Evolutionary conservation across 1,140 invertebrate species (phyloP).

Genomic region (Eriocheir sinensis): DNA sequence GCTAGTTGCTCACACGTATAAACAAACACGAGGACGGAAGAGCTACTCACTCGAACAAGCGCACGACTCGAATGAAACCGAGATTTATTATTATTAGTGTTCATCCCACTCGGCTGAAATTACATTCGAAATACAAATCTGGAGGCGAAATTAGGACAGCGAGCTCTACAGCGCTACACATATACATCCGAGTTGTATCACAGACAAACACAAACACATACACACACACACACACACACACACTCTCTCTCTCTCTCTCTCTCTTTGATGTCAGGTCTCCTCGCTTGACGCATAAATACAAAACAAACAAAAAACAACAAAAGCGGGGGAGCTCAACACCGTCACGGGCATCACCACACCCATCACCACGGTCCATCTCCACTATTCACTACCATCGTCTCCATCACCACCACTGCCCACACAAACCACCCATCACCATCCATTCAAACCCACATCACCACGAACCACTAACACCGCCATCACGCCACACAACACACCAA

Average conservation of each 20-base stretch:
- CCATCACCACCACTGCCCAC: too few species aligned
- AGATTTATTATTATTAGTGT: neutral
- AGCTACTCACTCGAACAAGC: neutral
- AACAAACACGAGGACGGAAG: neutral
- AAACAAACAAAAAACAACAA: neutral
- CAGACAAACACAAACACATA: neutral
- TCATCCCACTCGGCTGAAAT: neutral
- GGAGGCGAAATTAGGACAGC: neutral
- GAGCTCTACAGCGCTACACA: neutral
- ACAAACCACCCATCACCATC: neutral
- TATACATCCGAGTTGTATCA: neutral
- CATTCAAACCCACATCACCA: neutral
- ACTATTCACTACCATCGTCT: too few species aligned
- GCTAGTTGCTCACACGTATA: too few species aligned
- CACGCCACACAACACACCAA: neutral
- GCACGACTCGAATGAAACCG: neutral
- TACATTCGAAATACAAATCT: neutral
- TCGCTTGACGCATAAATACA: too few species aligned
- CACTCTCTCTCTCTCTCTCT: too few species aligned
- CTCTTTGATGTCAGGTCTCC: too few species aligned
- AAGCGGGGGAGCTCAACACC: neutral
- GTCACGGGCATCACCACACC: too few species aligned
- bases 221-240: constrained; percentile 22
- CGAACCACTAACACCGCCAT: neutral
- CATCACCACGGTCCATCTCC: too few species aligned